These are phyloP conservation scores for Rafetus swinhoei DNA, from an alignment of 2,113 vertebrate species.

Conservation along the genomic window DNA sequence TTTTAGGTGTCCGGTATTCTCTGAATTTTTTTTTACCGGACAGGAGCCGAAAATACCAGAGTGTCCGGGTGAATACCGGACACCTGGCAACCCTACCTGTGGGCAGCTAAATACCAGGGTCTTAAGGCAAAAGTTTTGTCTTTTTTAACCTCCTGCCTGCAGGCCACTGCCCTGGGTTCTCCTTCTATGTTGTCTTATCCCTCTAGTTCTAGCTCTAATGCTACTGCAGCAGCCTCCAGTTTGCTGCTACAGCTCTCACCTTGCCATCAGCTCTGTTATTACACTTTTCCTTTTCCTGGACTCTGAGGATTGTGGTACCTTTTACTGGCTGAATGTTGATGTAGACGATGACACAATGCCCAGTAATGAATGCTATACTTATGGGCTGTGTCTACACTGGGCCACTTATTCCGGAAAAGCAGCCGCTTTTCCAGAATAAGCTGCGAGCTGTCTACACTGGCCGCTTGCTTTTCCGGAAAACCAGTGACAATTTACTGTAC, in stretches of 20 bases:
- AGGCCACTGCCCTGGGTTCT: background rate
- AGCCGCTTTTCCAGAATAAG: too few species aligned
- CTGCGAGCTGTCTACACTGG: too few species aligned
- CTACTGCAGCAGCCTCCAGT: background rate
- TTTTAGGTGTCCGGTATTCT: too few species aligned
- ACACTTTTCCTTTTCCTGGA: background rate
- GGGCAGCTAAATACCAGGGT: background rate
- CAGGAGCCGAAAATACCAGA: too few species aligned
- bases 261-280: rapidly evolving
- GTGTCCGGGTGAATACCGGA: too few species aligned
- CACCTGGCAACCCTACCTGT: too few species aligned
- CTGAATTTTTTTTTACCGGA: too few species aligned
- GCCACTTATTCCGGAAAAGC: too few species aligned
- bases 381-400: too few species aligned
- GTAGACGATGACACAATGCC: rapidly evolving
- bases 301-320: background rate
- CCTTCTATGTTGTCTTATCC: background rate
- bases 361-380: background rate
- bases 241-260: background rate
- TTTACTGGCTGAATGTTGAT: rapidly evolving
- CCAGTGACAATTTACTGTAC: too few species aligned
- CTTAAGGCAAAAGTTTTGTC: background rate
- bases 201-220: background rate
- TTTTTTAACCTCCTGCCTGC: background rate
- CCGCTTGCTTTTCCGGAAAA: too few species aligned